Evolutionary conservation across 2,797 vertebrate species (phyloP), one percentile per base, ranked within the genome.

Genomic region (Triplophysa bombifrons): DNA sequence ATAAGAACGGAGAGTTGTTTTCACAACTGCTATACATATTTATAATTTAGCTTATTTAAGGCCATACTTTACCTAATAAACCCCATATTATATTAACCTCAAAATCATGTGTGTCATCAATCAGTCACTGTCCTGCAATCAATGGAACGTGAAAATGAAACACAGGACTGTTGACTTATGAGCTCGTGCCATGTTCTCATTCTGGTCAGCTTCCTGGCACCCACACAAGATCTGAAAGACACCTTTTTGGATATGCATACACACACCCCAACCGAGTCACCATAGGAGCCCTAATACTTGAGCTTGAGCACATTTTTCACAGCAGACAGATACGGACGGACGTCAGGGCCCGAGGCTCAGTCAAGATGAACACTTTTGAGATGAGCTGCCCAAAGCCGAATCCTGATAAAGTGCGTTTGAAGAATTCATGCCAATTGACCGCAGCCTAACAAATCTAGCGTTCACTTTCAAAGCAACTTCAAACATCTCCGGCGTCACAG

Each of bases 341-440:
- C 64, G 78, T 64, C 22, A 65, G 72, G 71, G 79, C 89, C 88
- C 3, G 1, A 51, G 86, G 90, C 83, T 80, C 76, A 76, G 69
- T 55, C 68, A 80, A 89, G 87, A 85, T 92, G 88, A 90, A 88
- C 86, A 73, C 81, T 86, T 77, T 80, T 78, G 84, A 88, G 86
- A 87, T 78, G 72, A 82, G 80, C 51, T 60, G 81, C 50, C 76
- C 74, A 73, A 22, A 58, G 66, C 82, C 10, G 61, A 83, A 25
- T 84, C 82, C 70, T 41, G 80, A 77, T 88, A 84, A 78, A 82
- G 68, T 78, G 71, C 78, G 86, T 90, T 89, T 91, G 86, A 91
- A 90, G 89, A 88, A 84, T 85, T 85, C 74, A 81, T 85, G 86
- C 87, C 81, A 80, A 82, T 80, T 66, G 25, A 14, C 66, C 34